A percentile compares a stretch with the other conserved stretches of the same genome.
Evolutionary conservation across 2,888 invertebrate genomes (phyloP).

Genomic region (Cristatella mucedo): DNA sequence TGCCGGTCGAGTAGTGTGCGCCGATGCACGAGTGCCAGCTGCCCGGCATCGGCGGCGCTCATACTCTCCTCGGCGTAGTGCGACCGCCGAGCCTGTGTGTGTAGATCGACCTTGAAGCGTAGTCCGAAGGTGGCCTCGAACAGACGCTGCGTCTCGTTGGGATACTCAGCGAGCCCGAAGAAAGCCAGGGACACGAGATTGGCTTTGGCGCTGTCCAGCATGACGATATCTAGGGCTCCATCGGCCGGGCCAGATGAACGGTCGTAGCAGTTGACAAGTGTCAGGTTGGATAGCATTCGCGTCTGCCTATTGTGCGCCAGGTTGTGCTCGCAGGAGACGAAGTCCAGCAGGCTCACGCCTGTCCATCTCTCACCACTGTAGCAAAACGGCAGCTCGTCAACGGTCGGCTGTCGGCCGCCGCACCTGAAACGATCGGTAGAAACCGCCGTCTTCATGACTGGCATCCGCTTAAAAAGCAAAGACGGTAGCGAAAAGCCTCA

Average conservation of each 20-base stretch:
- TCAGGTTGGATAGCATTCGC: conserved; percentile 88
- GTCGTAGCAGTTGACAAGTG: conserved; percentile 87
- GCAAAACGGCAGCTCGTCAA: conserved; percentile 58
- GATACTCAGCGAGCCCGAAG: conserved; percentile 88
- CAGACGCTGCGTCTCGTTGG: conserved; percentile 47
- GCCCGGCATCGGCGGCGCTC: conserved; percentile 66
- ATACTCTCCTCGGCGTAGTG: no score
- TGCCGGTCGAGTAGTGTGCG: conserved; percentile 69
- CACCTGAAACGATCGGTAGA: conserved; percentile 42
- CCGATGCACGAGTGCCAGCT: no score
- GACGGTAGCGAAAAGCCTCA: no score
- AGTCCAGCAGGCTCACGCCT: conserved; percentile 74
- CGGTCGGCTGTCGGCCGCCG: conserved; percentile 54
- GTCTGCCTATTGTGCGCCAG: conserved; percentile 90
- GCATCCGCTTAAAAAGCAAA: no score
- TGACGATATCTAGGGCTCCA: conserved; percentile 45
- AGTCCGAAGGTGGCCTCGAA: conserved; percentile 32
- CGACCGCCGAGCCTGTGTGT: no score
- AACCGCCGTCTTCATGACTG: no score
- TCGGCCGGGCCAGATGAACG: conserved; percentile 18
- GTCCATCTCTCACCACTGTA: conserved; percentile 46
- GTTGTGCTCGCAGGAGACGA: conserved; percentile 77
- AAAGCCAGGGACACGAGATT: conserved; percentile 83
- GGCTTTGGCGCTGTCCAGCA: conserved; percentile 83
- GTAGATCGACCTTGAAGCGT: conserved; percentile 42